A percentile compares a stretch with the other conserved stretches of the same genome.
Conservation (phyloP, 2,797 vertebrate species). For the Morelia viridis region DNA sequence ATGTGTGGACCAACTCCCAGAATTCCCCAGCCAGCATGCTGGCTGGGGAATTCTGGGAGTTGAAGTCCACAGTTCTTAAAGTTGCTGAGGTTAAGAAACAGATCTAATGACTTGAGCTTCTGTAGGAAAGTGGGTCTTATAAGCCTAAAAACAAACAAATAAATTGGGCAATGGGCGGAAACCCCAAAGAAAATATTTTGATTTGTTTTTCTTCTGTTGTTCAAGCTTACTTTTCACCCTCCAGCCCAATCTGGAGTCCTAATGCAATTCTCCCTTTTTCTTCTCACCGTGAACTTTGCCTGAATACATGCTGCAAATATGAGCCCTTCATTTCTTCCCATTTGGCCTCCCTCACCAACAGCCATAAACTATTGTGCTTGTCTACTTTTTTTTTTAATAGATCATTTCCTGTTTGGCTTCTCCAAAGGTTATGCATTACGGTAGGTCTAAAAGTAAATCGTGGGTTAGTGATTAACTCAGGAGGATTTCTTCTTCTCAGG, state of each 20-base stretch:
- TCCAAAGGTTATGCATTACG: slow-evolving; percentile 58
- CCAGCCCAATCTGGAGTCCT: neutral
- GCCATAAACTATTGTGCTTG: slow-evolving; percentile 59
- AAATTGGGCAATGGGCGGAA: neutral
- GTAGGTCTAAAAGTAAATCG: slow-evolving; percentile 57
- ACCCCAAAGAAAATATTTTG: neutral
- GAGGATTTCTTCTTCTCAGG: slow-evolving; percentile 57
- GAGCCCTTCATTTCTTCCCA: slow-evolving; percentile 29
- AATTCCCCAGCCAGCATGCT: too few species aligned
- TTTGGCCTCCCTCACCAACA: slow-evolving; percentile 49
- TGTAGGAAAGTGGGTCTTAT: neutral
- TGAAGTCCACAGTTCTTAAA: too few species aligned
- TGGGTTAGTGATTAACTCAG: slow-evolving; percentile 63
- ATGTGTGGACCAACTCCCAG: too few species aligned
- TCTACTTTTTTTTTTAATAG: slow-evolving; percentile 60
- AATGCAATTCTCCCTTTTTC: neutral
- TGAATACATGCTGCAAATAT: neutral
- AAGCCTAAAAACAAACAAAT: neutral
- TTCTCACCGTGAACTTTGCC: neutral
- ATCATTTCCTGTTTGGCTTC: slow-evolving; percentile 69
- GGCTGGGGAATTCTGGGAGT: too few species aligned
- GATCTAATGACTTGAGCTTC: neutral
- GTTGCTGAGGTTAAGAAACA: too few species aligned
- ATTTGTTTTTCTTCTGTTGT: neutral
- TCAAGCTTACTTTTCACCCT: neutral